Evolutionary conservation across 2,797 vertebrate species (phyloP), one percentile per base, ranked within the genome.

Genomic region (Pseudochirops cupreus): DNA sequence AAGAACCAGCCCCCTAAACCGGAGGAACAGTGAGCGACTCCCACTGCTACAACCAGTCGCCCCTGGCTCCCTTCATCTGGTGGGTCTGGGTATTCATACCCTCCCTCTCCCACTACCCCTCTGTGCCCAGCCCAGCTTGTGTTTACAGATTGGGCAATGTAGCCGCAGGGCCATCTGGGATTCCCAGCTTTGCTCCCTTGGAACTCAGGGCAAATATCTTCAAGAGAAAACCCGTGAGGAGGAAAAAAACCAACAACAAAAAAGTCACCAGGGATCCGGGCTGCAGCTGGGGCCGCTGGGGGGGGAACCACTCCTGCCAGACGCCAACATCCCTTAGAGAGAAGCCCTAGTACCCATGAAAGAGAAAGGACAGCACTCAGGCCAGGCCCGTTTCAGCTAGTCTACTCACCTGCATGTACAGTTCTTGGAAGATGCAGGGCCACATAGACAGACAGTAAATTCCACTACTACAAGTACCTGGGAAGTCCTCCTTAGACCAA

Each of bases 1-100:
- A 5, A 14, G 46, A 26, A 0, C 0, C 24, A 0, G 14, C 54
- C 90, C 93, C 92, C 13, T 4, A 26, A 3, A 46, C 16, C 0
- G 0, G 14, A 1, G 33, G 54, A 14, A 33, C 39, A 11, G 39
- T 6, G 31, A 0, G 0, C 4, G 12, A 18, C 50, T 31, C 50
- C 39, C 2, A 13, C 6, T 31, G 39, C 50, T 92, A 57, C 0
- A 21, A 31, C 4, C 4, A n/a, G 18, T 14, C 31, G 0, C 5
- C 10, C 21, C 52, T 12, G 1, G n/a, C 28, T n/a, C 50, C 82
- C 33, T 14, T 89, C 0, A 0, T 28, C 33, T 5, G 11, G 90
- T 26, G 18, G 55, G 89, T 92, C 92, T 90, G 13, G 18, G 26
- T 33, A 13, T 1, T 50, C 21, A 1, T 0, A 7, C 12, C 56